These are phyloP conservation scores for Eutolmus rufibarbis DNA, from an alignment of 2,888 invertebrate genomes.

Conservation along the genomic window DNA sequence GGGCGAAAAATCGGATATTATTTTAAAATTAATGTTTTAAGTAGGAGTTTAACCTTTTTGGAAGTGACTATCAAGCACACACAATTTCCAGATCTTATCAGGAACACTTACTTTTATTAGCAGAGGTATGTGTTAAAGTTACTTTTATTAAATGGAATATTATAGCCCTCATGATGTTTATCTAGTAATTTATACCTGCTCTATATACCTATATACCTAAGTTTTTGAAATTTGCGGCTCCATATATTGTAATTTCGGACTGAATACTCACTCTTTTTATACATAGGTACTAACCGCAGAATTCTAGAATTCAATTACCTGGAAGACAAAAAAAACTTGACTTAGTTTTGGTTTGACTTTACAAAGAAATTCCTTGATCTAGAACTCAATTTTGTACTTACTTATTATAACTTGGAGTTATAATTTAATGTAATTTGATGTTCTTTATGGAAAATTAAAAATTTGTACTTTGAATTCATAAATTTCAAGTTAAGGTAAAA, in stretches of 20 bases:
- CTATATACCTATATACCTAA: neutral
- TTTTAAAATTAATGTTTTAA: neutral
- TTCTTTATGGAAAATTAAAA: too few relatives aligned
- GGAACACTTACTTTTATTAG: neutral
- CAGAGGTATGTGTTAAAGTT: neutral
- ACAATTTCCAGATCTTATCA: neutral
- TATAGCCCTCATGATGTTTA: neutral
- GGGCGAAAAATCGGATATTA: neutral
- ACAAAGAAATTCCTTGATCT: too few relatives aligned
- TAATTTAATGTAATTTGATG: too few relatives aligned
- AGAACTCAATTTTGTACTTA: too few relatives aligned
- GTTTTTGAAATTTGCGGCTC: neutral
- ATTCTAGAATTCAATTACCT: neutral
- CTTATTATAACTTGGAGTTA: too few relatives aligned
- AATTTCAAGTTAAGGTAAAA: too few relatives aligned
- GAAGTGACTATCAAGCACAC: neutral
- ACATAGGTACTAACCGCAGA: neutral
- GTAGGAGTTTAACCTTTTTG: neutral
- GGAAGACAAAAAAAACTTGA: neutral
- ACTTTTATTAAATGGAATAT: neutral
- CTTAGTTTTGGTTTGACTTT: too few relatives aligned
- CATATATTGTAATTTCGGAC: neutral
- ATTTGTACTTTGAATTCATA: too few relatives aligned
- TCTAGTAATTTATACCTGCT: neutral
- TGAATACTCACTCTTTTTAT: neutral